Conservation (phyloP, 1,140 invertebrate genomes). For the Drosophila carrolli region DNA sequence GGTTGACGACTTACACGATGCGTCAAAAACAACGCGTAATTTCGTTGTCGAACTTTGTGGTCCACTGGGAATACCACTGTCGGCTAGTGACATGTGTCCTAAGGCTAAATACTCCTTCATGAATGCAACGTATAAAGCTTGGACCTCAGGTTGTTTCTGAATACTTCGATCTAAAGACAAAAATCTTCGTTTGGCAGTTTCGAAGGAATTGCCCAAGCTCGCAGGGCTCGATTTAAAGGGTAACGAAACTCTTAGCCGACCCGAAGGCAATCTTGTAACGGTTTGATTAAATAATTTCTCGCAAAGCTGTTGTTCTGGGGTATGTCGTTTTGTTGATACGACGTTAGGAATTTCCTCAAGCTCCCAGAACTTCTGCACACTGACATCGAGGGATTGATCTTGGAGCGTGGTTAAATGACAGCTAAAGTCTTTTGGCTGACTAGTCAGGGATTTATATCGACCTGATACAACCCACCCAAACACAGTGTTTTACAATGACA, state of each 20-base stretch:
- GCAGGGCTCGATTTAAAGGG: background rate
- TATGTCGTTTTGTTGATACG: background rate
- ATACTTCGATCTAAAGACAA: too few species aligned
- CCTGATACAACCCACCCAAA: background rate
- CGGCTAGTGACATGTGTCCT: too few species aligned
- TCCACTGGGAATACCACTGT: too few species aligned
- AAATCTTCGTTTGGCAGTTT: too few species aligned
- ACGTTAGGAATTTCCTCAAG: slow-evolving; percentile 1
- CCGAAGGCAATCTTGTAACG: background rate
- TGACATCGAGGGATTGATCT: background rate
- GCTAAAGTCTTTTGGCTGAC: background rate
- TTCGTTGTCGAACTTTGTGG: background rate
- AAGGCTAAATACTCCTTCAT: too few species aligned
- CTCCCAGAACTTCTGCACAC: background rate
- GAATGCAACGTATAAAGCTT: background rate
- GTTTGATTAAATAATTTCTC: background rate
- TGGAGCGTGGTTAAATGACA: background rate
- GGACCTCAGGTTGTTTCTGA: background rate
- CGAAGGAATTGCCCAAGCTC: background rate
- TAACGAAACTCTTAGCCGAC: background rate
- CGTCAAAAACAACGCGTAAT: background rate
- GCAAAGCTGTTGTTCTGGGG: background rate
- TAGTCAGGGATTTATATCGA: slow-evolving; percentile 1
- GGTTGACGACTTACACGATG: background rate
- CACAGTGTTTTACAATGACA: background rate